Evolutionary conservation across 1,140 invertebrate species (phyloP).

Genomic region (Drosophila bocki): DNA sequence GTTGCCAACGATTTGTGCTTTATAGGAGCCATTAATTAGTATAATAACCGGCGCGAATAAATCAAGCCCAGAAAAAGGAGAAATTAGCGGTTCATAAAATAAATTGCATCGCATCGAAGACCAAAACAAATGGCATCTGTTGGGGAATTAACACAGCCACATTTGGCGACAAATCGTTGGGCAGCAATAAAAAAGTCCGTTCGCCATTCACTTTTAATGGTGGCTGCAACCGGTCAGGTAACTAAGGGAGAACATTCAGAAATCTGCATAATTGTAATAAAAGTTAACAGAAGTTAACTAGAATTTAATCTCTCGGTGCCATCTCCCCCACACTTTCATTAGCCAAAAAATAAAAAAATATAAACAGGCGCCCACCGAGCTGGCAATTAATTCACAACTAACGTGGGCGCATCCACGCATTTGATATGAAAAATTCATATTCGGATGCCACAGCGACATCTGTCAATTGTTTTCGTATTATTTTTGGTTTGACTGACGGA

Average conservation of each 20-base stretch:
- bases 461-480: conserved; percentile 29
- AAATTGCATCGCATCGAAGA: conserved; percentile 4
- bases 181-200: conserved; percentile 11
- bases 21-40: conserved; percentile 51
- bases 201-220: conserved; percentile 39
- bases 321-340: conserved; percentile 24
- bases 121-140: conserved; percentile 32
- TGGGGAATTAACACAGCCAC: conserved; percentile 14
- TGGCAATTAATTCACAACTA: conserved; percentile 27
- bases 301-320: conserved; percentile 15
- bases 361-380: conserved; percentile 26
- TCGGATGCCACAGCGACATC: conserved; percentile 17
- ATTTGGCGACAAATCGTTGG: conserved; percentile 32
- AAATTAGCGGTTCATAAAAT: conserved; percentile 70
- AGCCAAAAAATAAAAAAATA: conserved; percentile 14
- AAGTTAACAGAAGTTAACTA: conserved; percentile 33
- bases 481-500: background rate
- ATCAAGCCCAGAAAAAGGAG: conserved; percentile 28
- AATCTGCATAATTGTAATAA: conserved; percentile 58
- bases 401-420: conserved; percentile 31
- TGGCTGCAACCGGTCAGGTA: conserved; percentile 60
- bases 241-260: conserved; percentile 8
- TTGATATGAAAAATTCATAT: conserved; percentile 34
- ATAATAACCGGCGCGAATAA: conserved; percentile 49
- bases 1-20: conserved; percentile 32